A percentile compares a stretch with the other conserved stretches of the same genome.
phyloP scores from a whole-genome alignment of 2,888 invertebrate species.

The Pomacea canaliculata region DNA sequence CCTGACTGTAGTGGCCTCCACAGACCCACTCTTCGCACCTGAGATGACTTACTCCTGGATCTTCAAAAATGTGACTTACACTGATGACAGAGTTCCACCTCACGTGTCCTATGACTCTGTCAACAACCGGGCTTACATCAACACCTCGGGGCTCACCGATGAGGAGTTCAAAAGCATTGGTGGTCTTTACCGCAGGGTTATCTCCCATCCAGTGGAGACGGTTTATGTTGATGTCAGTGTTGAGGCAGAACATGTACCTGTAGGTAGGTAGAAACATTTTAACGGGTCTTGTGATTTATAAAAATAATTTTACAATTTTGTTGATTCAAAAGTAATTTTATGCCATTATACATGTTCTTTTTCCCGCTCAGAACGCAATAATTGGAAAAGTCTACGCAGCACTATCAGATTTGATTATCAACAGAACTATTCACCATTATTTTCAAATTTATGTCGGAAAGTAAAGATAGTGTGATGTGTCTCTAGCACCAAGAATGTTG shows the following conservation, averaged over 20 bases:
- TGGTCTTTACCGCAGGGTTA: constrained; percentile 20
- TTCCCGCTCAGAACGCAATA: not conserved
- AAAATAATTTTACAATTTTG: not conserved
- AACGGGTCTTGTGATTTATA: not conserved
- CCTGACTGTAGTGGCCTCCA: constrained; percentile 31
- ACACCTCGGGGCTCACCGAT: constrained; percentile 27
- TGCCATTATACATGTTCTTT: not conserved
- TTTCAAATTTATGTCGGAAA: too few relatives aligned
- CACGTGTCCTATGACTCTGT: constrained; percentile 16
- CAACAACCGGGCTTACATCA: constrained; percentile 30
- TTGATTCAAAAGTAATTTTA: not conserved
- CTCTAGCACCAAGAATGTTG: too few relatives aligned
- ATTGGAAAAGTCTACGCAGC: too few relatives aligned
- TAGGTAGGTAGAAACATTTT: constrained; percentile 2
- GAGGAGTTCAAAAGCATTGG: constrained; percentile 25
- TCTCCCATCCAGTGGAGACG: too few relatives aligned
- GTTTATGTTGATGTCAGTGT: too few relatives aligned
- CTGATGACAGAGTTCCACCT: constrained; percentile 2
- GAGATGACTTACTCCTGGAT: constrained; percentile 31
- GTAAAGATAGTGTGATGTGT: too few relatives aligned
- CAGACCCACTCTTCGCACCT: constrained; percentile 12
- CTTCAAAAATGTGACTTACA: constrained; percentile 30
- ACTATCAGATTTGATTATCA: too few relatives aligned
- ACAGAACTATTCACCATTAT: too few relatives aligned
- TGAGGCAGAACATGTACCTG: not conserved